Percentiles rank a stretch among this genome's conserved stretches.
Conservation (phyloP, 2,113 vertebrate species). For the Circaetus gallicus region DNA sequence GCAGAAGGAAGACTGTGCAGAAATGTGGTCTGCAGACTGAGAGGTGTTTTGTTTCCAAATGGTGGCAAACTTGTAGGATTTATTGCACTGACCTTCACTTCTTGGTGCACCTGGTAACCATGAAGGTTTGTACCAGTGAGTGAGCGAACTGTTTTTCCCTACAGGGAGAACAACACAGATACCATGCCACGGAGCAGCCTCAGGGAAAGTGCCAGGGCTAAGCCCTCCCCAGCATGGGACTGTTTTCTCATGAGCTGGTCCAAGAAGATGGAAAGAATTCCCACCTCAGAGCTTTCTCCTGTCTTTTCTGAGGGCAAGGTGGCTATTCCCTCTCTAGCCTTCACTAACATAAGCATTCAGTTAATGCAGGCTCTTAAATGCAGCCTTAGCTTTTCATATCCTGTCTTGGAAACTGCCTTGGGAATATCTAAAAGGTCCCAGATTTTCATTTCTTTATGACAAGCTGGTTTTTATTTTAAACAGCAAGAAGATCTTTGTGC, state of each 20-base stretch:
- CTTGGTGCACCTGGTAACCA: not conserved
- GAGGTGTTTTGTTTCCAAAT: not conserved
- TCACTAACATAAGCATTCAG: not conserved
- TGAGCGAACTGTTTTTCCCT: not conserved
- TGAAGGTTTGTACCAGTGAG: not conserved
- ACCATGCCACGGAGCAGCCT: not conserved
- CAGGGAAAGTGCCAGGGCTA: accelerated
- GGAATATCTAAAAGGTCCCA: not conserved
- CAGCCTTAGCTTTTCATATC: not conserved
- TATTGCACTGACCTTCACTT: not conserved
- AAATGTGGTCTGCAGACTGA: not conserved
- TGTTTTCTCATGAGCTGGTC: not conserved
- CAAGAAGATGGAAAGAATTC: not conserved
- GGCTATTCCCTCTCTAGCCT: not conserved
- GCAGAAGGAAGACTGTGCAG: not conserved
- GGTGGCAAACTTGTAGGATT: not conserved
- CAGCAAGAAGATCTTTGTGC: not conserved
- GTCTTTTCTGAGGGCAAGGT: not conserved
- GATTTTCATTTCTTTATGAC: not conserved
- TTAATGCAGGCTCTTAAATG: not conserved
- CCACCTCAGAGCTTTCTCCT: not conserved
- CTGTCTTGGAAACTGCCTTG: not conserved
- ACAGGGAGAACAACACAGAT: not conserved
- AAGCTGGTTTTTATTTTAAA: not conserved
- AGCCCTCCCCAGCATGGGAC: not conserved